Conservation (phyloP, 2,113 vertebrate species). For the Dryoscopus gambensis region DNA sequence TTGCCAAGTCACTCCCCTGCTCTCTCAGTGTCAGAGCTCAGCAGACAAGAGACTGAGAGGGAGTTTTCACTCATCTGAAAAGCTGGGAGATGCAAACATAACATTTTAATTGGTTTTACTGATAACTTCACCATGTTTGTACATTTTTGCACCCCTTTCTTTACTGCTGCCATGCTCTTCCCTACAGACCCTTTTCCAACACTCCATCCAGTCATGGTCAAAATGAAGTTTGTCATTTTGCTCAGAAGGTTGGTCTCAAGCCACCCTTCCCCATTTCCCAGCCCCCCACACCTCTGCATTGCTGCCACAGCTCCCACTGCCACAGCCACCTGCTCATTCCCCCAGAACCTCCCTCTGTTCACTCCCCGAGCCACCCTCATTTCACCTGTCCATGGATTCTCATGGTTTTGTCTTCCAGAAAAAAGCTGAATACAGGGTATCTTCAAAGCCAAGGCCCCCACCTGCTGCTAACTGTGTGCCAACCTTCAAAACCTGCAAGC, state of each 20-base stretch:
- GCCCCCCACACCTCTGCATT: not conserved
- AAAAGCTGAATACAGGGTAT: not conserved
- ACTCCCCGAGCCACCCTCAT: not conserved
- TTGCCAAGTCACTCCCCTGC: not conserved
- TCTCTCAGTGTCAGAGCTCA: not conserved
- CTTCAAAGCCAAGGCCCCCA: slow-evolving; percentile 22
- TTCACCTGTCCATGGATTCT: not conserved
- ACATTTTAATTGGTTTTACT: not conserved
- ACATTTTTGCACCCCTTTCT: not conserved
- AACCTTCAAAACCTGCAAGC: slow-evolving; percentile 79
- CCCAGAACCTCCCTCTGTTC: not conserved
- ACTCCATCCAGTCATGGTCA: not conserved
- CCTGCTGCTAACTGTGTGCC: slow-evolving; percentile 79
- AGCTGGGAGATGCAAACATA: not conserved
- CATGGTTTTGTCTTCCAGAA: slow-evolving; percentile 43
- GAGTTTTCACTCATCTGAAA: not conserved
- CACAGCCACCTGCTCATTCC: not conserved
- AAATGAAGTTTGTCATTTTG: not conserved
- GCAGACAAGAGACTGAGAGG: not conserved
- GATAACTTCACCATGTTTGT: not conserved
- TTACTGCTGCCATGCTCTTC: not conserved
- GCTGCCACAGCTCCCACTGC: not conserved
- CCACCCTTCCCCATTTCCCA: not conserved
- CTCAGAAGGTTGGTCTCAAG: not conserved
- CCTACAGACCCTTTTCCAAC: not conserved